These are phyloP conservation scores for Heliopora coerulea DNA, from an alignment of 92 coral and sea anemone species.

Conservation along the genomic window DNA sequence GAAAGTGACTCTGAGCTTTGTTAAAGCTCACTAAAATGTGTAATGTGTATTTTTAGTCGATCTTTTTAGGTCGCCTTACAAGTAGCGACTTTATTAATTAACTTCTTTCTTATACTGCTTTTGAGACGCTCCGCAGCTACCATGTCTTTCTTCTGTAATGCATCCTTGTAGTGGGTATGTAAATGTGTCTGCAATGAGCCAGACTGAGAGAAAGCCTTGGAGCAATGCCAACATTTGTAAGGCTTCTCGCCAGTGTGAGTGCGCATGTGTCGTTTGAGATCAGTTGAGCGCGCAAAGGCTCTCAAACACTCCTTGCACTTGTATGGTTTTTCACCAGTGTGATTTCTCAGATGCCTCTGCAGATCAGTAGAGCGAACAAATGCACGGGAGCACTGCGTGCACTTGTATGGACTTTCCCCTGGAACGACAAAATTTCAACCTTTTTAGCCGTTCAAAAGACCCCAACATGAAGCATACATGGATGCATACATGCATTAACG, in stretches of 20 bases:
- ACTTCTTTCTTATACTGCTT: conserved; percentile 35
- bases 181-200: conserved; percentile 94
- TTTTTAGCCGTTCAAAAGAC: too few species aligned
- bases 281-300: conserved; percentile 98
- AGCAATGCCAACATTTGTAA: conserved; percentile 98
- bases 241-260: conserved; percentile 99
- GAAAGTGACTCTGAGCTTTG: too few species aligned
- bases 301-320: conserved; percentile 93
- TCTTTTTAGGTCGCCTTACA: neutral
- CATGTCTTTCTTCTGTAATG: conserved; percentile 84
- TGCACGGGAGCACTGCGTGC: conserved; percentile 98
- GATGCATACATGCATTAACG: too few species aligned
- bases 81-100: conserved; percentile 14
- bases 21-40: too few species aligned
- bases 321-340: conserved; percentile 97
- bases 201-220: conserved; percentile 97
- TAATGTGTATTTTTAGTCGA: too few species aligned
- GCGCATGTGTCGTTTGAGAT: conserved; percentile 95
- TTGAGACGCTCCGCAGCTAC: conserved; percentile 50
- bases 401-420: conserved; percentile 99
- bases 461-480: too few species aligned
- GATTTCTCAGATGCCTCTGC: conserved; percentile 93
- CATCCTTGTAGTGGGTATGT: conserved; percentile 91
- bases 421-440: neutral
- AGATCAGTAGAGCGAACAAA: conserved; percentile 99